Evolutionary conservation across 2,888 invertebrate genomes (phyloP), one percentile per base, ranked within the genome.

Genomic region (Caenorhabditis imperialis): DNA sequence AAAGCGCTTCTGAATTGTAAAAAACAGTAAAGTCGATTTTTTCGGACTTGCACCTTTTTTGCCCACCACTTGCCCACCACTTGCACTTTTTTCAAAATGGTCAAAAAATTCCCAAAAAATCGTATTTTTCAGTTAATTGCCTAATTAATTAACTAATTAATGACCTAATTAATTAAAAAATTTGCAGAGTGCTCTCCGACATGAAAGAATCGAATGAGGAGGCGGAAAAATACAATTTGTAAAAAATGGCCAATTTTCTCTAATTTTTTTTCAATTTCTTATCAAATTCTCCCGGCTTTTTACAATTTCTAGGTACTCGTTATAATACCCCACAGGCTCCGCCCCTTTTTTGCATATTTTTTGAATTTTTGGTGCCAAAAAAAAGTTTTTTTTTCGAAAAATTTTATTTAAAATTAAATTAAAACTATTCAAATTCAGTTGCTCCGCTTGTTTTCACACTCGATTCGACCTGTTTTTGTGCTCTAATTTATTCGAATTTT

Each of bases 141-240:
- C n/a, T n/a, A n/a, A n/a, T n/a, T n/a, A n/a, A n/a, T n/a, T n/a
- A n/a, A n/a, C n/a, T n/a, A n/a, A n/a, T n/a, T n/a, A n/a, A n/a
- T n/a, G n/a, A n/a, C n/a, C n/a, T n/a, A 23, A 50, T 50, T 25
- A 23, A 3, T 25, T 2, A 50, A 22, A 50, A 27, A 14, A 14
- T 22, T 25, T 23, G 7, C 65, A 81, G 81, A 55, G 78, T 81
- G 14, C 69, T 81, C 20, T 73, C 77, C 12, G 80, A 81, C 50
- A 74, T 80, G 63, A 80, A 80, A 53, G 75, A 78, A 61, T 60
- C 77, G 8, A 63, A 63, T 22, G 78, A 76, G 50, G 81, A 81
- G 51, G 77, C 75, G 1, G 81, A 81, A 16, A 80, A 81, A 48
- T 69, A 74, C 40, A 58, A 58, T 25, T 22, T 67, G 44, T 62